Base-by-base conservation (phyloP, 2,113 vertebrate species). In the Thomomys bottae region DNA sequence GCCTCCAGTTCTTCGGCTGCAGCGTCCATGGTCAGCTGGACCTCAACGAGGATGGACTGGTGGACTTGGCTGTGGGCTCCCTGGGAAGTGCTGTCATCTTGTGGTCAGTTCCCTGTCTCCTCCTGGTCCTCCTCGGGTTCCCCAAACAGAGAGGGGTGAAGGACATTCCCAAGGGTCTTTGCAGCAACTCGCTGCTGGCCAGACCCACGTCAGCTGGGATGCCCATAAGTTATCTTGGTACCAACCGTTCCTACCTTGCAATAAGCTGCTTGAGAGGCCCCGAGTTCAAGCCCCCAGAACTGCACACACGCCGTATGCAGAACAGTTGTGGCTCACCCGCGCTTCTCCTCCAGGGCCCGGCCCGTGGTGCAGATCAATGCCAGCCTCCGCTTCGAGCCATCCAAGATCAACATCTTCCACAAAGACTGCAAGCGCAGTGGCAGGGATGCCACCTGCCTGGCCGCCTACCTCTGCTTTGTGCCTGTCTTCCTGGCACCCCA, bases 321-420 rank as follows among this genome's bases (percentile, higher is more conserved):
- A n/a, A n/a, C n/a, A n/a, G n/a, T n/a, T 23, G 45, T 45, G 20
- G 4, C 70, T 15, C 12, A 8, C 45, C 54, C 30, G 1, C 0
- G 0, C 2, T 5, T 45, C 21, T 40, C 5, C 91, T 1, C 0
- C 97, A 99, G 99, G 99, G 98, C 99, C 85, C 98, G 98, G 93
- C 99, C 99, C 0, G 99, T 99, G 24, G 96, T 99, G 38, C 98
- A 95, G 92, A 98, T 99, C 96, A 98, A 99, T 0, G 96, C 98
- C 96, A 98, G 96, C 61, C 97, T 99, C 89, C 97, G 95, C 94
- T 99, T 99, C 1, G 98, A 99, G 96, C 99, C 99, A 3, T 68
- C 97, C 95, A 99, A 99, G 95, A 97, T 99, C 97, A 99, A 99
- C 97, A 98, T 99, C 97, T 99, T 99, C 97, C 98, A 98, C 98